A percentile compares a stretch with the other conserved stretches of the same genome.
Evolutionary conservation across 2,113 vertebrate genomes (phyloP).

Genomic region (Tragelaphus buxtoni): DNA sequence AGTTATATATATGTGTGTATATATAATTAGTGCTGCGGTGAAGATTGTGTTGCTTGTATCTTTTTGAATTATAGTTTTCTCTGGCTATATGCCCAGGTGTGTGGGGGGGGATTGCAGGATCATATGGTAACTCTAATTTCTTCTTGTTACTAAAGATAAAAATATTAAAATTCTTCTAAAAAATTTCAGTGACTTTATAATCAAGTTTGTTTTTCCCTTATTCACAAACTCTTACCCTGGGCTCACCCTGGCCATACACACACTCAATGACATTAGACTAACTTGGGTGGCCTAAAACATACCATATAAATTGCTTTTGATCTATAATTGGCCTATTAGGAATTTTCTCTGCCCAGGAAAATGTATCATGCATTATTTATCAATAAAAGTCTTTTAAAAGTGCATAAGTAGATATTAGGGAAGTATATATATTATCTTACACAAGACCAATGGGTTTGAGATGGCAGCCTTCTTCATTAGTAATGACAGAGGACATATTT

Average conservation of each 20-base stretch:
- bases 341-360: constrained; percentile 37
- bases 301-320: not conserved
- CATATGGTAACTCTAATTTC: not conserved
- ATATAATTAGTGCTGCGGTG: not conserved
- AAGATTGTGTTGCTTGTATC: not conserved
- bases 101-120: not conserved
- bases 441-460: constrained; percentile 1
- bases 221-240: not conserved
- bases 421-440: constrained; percentile 6
- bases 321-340: constrained; percentile 19
- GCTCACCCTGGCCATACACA: not conserved
- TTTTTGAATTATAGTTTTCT: not conserved
- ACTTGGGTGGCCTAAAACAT: not conserved
- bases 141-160: constrained; percentile 1
- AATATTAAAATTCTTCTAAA: constrained; percentile 21
- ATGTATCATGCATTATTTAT: constrained; percentile 58
- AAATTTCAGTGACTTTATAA: not conserved
- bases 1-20: not conserved
- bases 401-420: constrained; percentile 6
- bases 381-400: constrained; percentile 31
- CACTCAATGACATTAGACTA: not conserved
- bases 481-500: constrained; percentile 10
- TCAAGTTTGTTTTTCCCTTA: not conserved
- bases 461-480: constrained; percentile 20
- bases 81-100: not conserved